Percentiles rank a stretch among this genome's conserved stretches.
Evolutionary conservation across 2,888 invertebrate species (phyloP).

Genomic region (Gortyna flavago): DNA sequence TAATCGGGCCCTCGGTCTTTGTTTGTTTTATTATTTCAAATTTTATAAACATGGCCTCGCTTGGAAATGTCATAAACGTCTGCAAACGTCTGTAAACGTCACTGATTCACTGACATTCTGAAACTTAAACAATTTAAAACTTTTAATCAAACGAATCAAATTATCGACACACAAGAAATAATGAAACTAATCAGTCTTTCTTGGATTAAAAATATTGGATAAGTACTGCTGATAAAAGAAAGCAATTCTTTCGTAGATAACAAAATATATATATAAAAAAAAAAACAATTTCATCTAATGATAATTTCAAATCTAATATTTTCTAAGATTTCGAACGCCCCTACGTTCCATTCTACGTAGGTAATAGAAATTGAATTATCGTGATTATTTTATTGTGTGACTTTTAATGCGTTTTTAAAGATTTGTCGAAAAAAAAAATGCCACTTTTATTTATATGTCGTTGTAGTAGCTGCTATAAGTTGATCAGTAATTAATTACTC

Average conservation of each 20-base stretch:
- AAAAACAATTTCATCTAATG: background rate
- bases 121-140: slow-evolving; percentile 4
- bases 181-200: background rate
- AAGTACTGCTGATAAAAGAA: background rate
- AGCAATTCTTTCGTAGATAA: background rate
- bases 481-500: background rate
- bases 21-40: slow-evolving; percentile 23
- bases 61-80: slow-evolving; percentile 2
- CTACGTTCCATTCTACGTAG: background rate
- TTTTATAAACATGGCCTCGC: slow-evolving; percentile 17
- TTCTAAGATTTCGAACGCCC: slow-evolving; percentile 15
- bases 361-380: background rate
- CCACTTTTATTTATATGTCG: too few relatives aligned
- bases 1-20: slow-evolving; percentile 13
- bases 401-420: background rate
- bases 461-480: background rate
- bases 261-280: background rate
- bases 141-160: background rate
- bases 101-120: slow-evolving; percentile 21
- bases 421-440: background rate
- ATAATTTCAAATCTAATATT: background rate
- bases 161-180: background rate
- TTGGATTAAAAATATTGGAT: background rate
- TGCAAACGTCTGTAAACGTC: too few relatives aligned
- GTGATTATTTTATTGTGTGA: background rate